Evolutionary conservation across 2,113 vertebrate species (phyloP).

Genomic region (Gnathonemus echidnorhynchus): DNA sequence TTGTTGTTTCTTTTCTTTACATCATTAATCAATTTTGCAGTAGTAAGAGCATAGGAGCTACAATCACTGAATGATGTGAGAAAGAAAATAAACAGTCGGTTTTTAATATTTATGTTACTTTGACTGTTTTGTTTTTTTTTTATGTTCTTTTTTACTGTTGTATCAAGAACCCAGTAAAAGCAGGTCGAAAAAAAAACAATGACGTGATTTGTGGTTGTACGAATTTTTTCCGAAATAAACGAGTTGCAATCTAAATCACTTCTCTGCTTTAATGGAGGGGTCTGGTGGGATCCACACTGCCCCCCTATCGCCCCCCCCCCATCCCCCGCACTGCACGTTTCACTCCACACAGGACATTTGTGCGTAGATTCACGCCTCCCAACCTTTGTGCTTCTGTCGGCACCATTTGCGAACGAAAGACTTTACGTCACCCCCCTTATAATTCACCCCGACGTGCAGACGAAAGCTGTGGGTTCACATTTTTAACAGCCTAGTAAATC

Average conservation of each 20-base stretch:
- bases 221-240: constrained; percentile 65
- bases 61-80: constrained; percentile 32
- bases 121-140: constrained; percentile 50
- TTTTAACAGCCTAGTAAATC: background rate
- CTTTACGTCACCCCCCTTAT: background rate
- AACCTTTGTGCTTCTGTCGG: background rate
- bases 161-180: constrained; percentile 52
- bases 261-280: background rate
- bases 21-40: constrained; percentile 18
- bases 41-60: constrained; percentile 15
- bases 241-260: constrained; percentile 51
- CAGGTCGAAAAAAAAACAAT: constrained; percentile 43
- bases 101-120: constrained; percentile 63
- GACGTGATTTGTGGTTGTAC: constrained; percentile 54
- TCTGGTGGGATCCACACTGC: background rate
- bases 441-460: background rate
- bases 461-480: background rate
- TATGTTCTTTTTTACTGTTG: constrained; percentile 55
- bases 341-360: background rate
- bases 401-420: background rate
- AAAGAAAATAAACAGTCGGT: constrained; percentile 17
- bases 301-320: background rate
- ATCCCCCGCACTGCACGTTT: no score
- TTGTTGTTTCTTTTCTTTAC: constrained; percentile 21
- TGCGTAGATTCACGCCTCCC: background rate